Evolutionary conservation across 1,140 invertebrate species (phyloP).

Genomic region (Penaeus vannamei): DNA sequence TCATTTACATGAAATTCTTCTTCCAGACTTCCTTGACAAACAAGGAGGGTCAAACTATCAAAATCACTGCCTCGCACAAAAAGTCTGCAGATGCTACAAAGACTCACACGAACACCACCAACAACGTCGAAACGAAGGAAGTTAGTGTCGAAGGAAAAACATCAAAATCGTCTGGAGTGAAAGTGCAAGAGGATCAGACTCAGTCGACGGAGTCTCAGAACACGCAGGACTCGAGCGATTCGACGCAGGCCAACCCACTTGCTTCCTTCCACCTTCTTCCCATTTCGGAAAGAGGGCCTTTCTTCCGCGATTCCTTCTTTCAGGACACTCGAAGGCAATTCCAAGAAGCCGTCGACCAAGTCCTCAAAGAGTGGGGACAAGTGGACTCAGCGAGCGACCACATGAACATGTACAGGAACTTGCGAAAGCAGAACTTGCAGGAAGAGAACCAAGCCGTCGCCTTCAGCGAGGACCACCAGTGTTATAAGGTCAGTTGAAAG

Average conservation of each 20-base stretch:
- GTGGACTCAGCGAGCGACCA: neutral
- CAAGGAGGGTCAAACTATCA: neutral
- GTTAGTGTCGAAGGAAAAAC: neutral
- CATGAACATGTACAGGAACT: conserved; percentile 30
- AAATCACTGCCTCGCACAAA: conserved; percentile 7
- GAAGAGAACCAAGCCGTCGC: conserved; percentile 32
- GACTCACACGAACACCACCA: neutral
- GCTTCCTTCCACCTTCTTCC: conserved; percentile 8
- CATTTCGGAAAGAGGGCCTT: conserved; percentile 27
- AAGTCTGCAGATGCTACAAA: neutral
- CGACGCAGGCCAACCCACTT: neutral
- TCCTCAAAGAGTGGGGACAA: neutral
- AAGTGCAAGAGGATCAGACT: neutral
- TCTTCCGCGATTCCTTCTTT: conserved; percentile 54
- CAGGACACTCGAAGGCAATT: conserved; percentile 34
- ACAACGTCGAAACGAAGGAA: neutral
- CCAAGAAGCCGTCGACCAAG: conserved; percentile 35
- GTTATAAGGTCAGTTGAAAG: conserved; percentile 39
- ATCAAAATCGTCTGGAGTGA: neutral
- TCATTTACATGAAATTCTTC: no score
- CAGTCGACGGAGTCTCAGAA: neutral
- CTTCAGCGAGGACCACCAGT: neutral
- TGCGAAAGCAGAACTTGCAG: neutral
- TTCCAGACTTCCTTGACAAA: neutral
- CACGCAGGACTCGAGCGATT: neutral